Evolutionary conservation across 2,888 invertebrate species (phyloP).

Genomic region (Formica aserva): DNA sequence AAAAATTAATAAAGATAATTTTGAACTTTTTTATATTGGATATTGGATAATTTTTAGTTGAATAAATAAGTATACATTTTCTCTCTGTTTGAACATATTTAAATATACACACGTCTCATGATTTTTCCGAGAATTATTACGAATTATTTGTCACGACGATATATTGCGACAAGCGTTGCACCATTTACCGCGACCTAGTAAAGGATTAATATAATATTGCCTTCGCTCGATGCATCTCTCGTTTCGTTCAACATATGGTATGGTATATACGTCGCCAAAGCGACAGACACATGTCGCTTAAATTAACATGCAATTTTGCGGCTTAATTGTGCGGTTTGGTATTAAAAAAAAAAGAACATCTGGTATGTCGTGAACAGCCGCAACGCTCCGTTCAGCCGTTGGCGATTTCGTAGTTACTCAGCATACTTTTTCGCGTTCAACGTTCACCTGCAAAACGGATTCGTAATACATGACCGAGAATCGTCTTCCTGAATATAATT

Average conservation of each 20-base stretch:
- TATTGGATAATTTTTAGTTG: not conserved
- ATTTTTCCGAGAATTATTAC: constrained; percentile 14
- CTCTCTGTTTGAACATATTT: not conserved
- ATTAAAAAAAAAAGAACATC: constrained; percentile 13
- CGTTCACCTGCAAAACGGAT: not conserved
- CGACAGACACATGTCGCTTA: constrained; percentile 43
- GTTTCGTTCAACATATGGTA: constrained; percentile 45
- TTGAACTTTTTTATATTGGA: not conserved
- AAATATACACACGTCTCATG: not conserved
- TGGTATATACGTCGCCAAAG: constrained; percentile 10
- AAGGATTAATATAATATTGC: constrained; percentile 30
- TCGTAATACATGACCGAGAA: constrained; percentile 7
- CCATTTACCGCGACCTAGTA: constrained; percentile 12
- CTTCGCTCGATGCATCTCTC: constrained; percentile 19
- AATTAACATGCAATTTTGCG: constrained; percentile 50
- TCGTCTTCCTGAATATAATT: not conserved
- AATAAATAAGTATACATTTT: not conserved
- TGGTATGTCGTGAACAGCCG: constrained; percentile 11
- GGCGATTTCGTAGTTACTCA: constrained; percentile 6
- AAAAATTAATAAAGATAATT: not conserved
- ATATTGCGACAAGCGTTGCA: constrained; percentile 2
- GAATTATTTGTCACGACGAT: constrained; percentile 10
- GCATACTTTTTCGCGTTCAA: constrained; percentile 14
- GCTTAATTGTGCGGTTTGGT: constrained; percentile 39
- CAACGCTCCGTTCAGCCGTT: constrained; percentile 29